phyloP scores from a whole-genome alignment of 2,797 vertebrate genomes.

The Pipistrellus nathusii region DNA sequence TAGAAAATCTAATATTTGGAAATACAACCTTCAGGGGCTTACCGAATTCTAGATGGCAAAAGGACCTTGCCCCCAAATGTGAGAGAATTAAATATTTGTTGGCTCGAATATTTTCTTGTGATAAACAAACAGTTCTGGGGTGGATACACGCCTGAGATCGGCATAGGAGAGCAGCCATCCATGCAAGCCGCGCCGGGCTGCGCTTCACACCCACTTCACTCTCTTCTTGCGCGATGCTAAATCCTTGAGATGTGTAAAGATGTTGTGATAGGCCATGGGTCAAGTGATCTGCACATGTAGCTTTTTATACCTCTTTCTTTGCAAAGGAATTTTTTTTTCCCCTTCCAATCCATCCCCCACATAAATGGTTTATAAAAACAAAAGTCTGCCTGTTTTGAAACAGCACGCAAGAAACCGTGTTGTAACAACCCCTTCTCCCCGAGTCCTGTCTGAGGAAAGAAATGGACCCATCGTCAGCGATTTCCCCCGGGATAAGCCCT shows the following conservation, averaged over 20 bases:
- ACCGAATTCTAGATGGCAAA: slow-evolving; percentile 68
- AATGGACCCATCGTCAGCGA: slow-evolving; percentile 77
- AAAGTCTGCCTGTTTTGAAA: slow-evolving; percentile 85
- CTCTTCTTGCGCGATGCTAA: slow-evolving; percentile 65
- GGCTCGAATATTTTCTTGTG: slow-evolving; percentile 60
- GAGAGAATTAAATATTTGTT: slow-evolving; percentile 56
- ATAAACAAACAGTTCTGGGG: slow-evolving; percentile 68
- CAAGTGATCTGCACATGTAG: slow-evolving; percentile 80
- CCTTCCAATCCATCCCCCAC: slow-evolving; percentile 81
- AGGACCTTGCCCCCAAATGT: neutral
- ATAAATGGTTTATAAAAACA: slow-evolving; percentile 80
- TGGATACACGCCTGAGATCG: slow-evolving; percentile 58
- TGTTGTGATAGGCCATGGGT: slow-evolving; percentile 79
- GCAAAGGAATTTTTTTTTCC: slow-evolving; percentile 82
- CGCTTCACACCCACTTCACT: slow-evolving; percentile 45
- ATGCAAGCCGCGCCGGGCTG: neutral
- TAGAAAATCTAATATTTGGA: slow-evolving; percentile 73
- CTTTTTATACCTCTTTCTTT: slow-evolving; percentile 81
- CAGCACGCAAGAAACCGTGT: slow-evolving; percentile 76
- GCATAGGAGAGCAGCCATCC: slow-evolving; percentile 65
- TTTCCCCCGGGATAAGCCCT: slow-evolving; percentile 84
- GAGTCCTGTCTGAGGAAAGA: slow-evolving; percentile 80
- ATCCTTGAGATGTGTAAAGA: slow-evolving; percentile 73
- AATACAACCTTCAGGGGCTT: slow-evolving; percentile 66
- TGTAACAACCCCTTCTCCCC: slow-evolving; percentile 75